Conservation (phyloP, 2,797 vertebrate genomes). For the Leucoraja ocellata region DNA sequence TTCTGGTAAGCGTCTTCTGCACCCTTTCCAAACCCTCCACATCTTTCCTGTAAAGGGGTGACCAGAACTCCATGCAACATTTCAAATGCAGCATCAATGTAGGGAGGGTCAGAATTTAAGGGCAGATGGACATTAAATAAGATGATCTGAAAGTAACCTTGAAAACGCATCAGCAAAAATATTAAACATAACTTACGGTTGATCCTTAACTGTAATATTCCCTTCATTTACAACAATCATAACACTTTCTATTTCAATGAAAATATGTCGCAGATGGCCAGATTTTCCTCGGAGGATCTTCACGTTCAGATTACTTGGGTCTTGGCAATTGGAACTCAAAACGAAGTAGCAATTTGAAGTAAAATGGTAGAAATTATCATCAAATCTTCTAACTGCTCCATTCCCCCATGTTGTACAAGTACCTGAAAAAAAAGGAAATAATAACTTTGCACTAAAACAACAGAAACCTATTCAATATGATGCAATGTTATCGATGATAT, state of each 20-base stretch:
- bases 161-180: neutral
- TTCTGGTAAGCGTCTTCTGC: too few relatives aligned
- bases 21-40: too few relatives aligned
- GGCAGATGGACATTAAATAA: too few relatives aligned
- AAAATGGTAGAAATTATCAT: constrained; percentile 50
- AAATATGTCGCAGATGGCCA: constrained; percentile 52
- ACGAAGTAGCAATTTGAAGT: constrained; percentile 56
- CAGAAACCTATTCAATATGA: neutral
- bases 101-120: too few relatives aligned
- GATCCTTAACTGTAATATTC: constrained; percentile 53
- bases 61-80: too few relatives aligned
- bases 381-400: constrained; percentile 57
- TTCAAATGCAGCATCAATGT: neutral
- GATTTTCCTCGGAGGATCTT: constrained; percentile 47
- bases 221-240: constrained; percentile 52
- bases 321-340: constrained; percentile 55
- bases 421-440: constrained; percentile 47
- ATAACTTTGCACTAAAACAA: neutral
- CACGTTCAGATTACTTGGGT: constrained; percentile 59
- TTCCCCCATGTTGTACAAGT: constrained; percentile 61
- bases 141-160: too few relatives aligned
- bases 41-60: too few relatives aligned
- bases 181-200: constrained; percentile 51
- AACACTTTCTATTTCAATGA: constrained; percentile 60
- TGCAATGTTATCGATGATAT: too few relatives aligned